Conservation (phyloP, 2,888 invertebrate genomes). For the Campoplex capitator region DNA sequence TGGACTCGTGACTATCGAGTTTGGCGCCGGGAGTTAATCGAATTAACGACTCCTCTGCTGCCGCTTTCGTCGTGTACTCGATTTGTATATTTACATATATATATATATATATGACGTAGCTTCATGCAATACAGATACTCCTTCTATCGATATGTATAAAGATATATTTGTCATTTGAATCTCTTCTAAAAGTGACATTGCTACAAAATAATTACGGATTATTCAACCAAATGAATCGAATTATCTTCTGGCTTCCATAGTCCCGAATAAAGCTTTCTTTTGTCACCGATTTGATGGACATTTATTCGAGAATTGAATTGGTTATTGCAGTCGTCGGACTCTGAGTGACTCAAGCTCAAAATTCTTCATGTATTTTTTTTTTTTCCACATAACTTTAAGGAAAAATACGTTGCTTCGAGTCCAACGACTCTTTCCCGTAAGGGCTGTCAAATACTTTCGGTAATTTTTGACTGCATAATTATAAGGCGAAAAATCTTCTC, state of each 20-base stretch:
- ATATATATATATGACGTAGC: no score
- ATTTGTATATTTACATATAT: conserved; percentile 17
- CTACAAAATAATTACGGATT: neutral
- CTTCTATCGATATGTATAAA: conserved; percentile 35
- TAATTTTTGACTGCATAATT: neutral
- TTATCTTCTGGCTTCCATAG: neutral
- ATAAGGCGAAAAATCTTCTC: neutral
- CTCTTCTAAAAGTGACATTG: conserved; percentile 15
- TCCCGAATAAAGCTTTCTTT: neutral
- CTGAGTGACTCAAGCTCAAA: neutral
- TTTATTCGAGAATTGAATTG: neutral
- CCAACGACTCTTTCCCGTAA: neutral
- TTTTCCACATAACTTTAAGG: neutral
- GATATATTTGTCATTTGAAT: conserved; percentile 18
- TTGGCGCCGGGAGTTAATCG: conserved; percentile 70
- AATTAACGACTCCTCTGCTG: conserved; percentile 65
- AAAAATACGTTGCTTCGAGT: neutral
- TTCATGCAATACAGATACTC: neutral
- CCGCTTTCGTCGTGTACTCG: conserved; percentile 24
- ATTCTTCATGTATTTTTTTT: neutral
- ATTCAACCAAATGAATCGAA: neutral
- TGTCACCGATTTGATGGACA: neutral
- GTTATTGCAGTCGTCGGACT: neutral
- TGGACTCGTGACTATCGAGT: conserved; percentile 71
- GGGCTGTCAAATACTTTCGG: neutral